Evolutionary conservation across 1,140 invertebrate species (phyloP), one percentile per base, ranked within the genome.

Genomic region (Mercenaria mercenaria): DNA sequence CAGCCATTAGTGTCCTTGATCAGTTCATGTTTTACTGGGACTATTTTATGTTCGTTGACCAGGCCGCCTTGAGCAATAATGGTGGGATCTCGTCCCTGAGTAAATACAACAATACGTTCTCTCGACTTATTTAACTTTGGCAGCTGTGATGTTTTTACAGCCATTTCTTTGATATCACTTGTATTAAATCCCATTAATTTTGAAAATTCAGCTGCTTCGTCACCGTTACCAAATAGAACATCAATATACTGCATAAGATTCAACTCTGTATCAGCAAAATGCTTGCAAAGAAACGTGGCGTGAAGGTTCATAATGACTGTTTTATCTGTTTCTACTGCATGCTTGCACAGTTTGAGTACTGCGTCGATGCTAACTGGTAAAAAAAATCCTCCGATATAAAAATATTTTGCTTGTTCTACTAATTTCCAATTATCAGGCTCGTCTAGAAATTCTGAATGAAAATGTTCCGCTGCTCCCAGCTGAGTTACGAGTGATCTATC

Each of bases 201-300:
- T 0, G 98, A 97, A 96, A 99, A 99, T 18, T 98, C 97, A 89
- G 97, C 97, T 6, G 98, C 98, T 97, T 99, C 99, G 77, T 96
- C 97, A 96, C 99, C 99, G 96, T 99, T 99, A 76, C 99, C 99
- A 96, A 99, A 99, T 8, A 99, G 95, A 85, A 99, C 97, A 96
- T 99, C 99, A 72, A 99, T 97, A 95, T 99, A 99, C 8, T 98
- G 98, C 94, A 99, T 96, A 37, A 97, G 97, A 91, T 97, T 96
- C 96, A 98, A 97, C 92, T 99, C 96, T 3, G 97, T 97, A 89
- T 98, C 97, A 93, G 98, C 98, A 96, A 97, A 99, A 95, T 98
- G 98, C 96, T 99, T 97, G 74, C 98, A 98, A 43, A 99, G 97
- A 96, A 99, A 99, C 20, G 99, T 98, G 82, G 99, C 99, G 95